Evolutionary conservation across 1,140 invertebrate genomes (phyloP).

Genomic region (Aphelinus certus): DNA sequence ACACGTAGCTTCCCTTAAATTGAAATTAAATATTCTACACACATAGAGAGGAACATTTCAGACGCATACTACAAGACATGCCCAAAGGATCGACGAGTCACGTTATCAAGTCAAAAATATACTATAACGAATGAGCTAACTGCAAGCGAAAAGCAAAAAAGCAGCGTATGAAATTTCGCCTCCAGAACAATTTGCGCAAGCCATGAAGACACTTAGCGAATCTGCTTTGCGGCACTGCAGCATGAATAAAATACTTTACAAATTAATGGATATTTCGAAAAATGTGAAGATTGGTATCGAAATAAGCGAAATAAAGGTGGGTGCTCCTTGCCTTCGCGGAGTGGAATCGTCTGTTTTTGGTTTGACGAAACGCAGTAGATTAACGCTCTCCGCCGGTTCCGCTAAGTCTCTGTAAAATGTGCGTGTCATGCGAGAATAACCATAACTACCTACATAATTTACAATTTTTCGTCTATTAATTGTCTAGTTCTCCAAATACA

Average conservation of each 20-base stretch:
- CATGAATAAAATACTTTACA: conserved; percentile 15
- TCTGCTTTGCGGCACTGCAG: background rate
- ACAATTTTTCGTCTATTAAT: too few relatives aligned
- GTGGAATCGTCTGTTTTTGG: conserved; percentile 57
- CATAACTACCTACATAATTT: conserved; percentile 31
- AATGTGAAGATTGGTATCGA: background rate
- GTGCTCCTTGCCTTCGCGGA: conserved; percentile 62
- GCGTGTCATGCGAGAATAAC: conserved; percentile 51
- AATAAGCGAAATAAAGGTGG: conserved; percentile 50
- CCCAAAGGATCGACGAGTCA: too few relatives aligned
- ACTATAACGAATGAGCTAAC: background rate
- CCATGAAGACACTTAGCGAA: background rate
- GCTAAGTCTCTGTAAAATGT: conserved; percentile 62
- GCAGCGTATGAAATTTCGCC: background rate
- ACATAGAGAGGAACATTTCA: too few relatives aligned
- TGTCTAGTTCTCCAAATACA: too few relatives aligned
- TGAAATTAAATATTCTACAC: too few relatives aligned
- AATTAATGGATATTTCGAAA: conserved; percentile 5
- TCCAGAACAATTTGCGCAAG: conserved; percentile 5
- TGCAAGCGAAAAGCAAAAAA: conserved; percentile 19
- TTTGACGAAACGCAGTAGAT: conserved; percentile 62
- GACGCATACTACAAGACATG: too few relatives aligned
- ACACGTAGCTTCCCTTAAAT: too few relatives aligned
- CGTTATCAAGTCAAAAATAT: too few relatives aligned
- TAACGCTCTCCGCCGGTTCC: conserved; percentile 60